Percentiles rank a stretch among this genome's conserved stretches.
phyloP scores from a whole-genome alignment of 2,888 invertebrate genomes.

The Heliconius aoede region DNA sequence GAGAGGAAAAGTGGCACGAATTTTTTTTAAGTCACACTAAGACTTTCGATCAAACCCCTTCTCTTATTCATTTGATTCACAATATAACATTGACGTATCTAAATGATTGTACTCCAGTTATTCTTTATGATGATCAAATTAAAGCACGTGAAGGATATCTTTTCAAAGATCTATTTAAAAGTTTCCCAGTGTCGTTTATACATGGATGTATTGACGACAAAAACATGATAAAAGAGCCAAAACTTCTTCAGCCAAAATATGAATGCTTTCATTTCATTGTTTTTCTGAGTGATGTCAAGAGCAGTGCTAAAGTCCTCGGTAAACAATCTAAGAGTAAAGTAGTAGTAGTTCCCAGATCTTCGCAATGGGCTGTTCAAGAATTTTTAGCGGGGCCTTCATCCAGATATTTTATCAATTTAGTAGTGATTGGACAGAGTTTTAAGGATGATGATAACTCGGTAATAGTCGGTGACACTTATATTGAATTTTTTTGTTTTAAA shows the following conservation, averaged over 20 bases:
- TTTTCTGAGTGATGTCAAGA: conserved; percentile 86
- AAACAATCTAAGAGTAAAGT: conserved; percentile 86
- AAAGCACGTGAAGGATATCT: conserved; percentile 82
- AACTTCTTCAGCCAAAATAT: conserved; percentile 67
- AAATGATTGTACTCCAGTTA: conserved; percentile 85
- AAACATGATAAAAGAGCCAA: conserved; percentile 73
- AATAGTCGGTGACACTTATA: conserved; percentile 27
- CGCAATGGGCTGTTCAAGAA: conserved; percentile 89
- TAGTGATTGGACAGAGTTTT: conserved; percentile 87
- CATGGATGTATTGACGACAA: conserved; percentile 85
- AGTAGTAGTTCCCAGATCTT: conserved; percentile 86
- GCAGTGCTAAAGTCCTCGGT: conserved; percentile 83
- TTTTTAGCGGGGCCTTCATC: conserved; percentile 85
- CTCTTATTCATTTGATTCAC: conserved; percentile 84
- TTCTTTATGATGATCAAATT: conserved; percentile 86
- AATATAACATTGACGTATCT: conserved; percentile 85
- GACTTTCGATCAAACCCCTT: conserved; percentile 80
- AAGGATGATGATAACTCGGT: conserved; percentile 79
- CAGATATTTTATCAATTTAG: conserved; percentile 87
- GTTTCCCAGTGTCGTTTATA: conserved; percentile 82
- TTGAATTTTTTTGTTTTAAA: no score
- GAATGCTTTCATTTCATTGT: conserved; percentile 87
- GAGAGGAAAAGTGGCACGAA: conserved; percentile 80
- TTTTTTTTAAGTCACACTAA: conserved; percentile 72
- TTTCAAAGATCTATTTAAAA: conserved; percentile 83